A percentile compares a stretch with the other conserved stretches of the same genome.
These are phyloP conservation scores for Drosophila quinaria DNA, from an alignment of 2,888 invertebrate genomes.

Conservation along the genomic window DNA sequence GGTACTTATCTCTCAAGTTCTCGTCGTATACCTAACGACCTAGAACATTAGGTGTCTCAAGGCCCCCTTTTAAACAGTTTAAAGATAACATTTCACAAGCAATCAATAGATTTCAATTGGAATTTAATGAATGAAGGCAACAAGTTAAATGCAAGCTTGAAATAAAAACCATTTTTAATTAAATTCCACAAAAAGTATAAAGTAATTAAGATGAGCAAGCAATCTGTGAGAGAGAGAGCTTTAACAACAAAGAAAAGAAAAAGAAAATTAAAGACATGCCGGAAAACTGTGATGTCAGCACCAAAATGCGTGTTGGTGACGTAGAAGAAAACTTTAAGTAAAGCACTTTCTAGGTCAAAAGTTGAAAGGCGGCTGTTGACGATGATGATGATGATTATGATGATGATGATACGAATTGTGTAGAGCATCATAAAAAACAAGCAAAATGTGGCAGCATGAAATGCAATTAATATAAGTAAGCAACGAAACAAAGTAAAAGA, in stretches of 20 bases:
- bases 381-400: constrained; percentile 9
- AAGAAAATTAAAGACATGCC: constrained; percentile 13
- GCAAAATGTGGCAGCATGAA: constrained; percentile 45
- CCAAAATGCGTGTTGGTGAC: constrained; percentile 58
- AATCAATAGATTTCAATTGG: constrained; percentile 5
- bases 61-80: constrained; percentile 2
- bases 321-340: constrained; percentile 59
- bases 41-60: constrained; percentile 20
- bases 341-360: constrained; percentile 76
- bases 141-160: constrained; percentile 2
- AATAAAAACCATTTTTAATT: constrained; percentile 17
- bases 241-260: constrained; percentile 3
- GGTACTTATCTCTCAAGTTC: constrained; percentile 25
- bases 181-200: constrained; percentile 18
- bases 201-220: constrained; percentile 25
- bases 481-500: constrained; percentile 52
- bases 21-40: constrained; percentile 17
- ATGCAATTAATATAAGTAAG: constrained; percentile 62
- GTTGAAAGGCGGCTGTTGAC: constrained; percentile 65
- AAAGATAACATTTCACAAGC: not conserved
- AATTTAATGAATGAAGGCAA: constrained; percentile 19
- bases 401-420: constrained; percentile 14
- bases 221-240: constrained; percentile 11
- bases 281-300: constrained; percentile 63
- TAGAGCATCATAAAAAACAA: constrained; percentile 32